Base-by-base conservation (phyloP, 2,113 vertebrate species). In the Galeopterus variegatus region DNA sequence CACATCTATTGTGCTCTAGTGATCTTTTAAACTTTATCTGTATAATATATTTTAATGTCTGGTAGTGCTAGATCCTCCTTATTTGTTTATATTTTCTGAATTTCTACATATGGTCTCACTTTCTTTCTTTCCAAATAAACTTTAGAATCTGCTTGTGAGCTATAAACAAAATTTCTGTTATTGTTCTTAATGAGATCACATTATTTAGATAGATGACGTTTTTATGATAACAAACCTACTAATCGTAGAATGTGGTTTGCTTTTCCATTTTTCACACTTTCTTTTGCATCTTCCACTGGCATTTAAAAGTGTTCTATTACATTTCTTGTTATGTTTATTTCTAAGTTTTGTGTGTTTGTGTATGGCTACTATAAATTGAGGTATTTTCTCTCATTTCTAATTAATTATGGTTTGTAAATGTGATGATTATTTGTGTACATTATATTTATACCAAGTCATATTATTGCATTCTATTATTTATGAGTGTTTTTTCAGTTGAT, bases 41-140 rank as follows among this genome's bases (percentile, higher is more conserved):
- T 88, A 77, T 48, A 75, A 56, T 19, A 54, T 54, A 31, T 90
- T 93, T 56, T 93, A 89, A 85, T 82, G 26, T 87, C 33, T 60
- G 18, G 41, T 81, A 92, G 23, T 76, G 52, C 8, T 88, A 92
- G n/a, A 15, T 89, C 28, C 31, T 67, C 21, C 54, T 84, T 86
- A 93, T 90, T 75, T 92, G 26, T 69, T 5, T 82, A 41, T 87
- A n/a, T 88, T 83, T 92, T 91, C 58, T 76, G 64, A 88, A n/a
- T 70, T 88, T 96, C 54, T 41, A 82, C 70, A 67, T 58, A 73
- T 45, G 65, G 81, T 80, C 23, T 77, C 84, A 24, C 10, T 52
- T 88, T 54, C n/a, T 77, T 88, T 82, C 91, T 76, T 92, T 87
- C 77, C 33, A 28, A 88, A 73, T 31, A 45, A 92, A 88, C 10